Base-by-base conservation (phyloP, 2,888 invertebrate species). In the Sthenelais limicola region DNA sequence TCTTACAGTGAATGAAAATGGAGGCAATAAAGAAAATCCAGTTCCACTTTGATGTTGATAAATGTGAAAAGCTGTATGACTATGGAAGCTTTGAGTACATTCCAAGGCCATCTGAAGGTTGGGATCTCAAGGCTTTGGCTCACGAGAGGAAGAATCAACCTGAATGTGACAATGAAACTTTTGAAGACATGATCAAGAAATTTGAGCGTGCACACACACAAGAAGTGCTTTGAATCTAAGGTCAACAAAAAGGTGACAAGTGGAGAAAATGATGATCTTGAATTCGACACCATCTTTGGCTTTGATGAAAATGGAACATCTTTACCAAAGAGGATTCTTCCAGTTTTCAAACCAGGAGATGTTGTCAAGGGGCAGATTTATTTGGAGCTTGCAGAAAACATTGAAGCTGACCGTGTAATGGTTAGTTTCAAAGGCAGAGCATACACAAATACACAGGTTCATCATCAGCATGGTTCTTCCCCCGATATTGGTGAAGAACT, bases 11-110 rank as follows among this genome's bases (percentile, higher is more conserved):
- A n/a, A n/a, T n/a, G n/a, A n/a, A n/a, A n/a, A n/a, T n/a, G n/a
- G n/a, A n/a, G n/a, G n/a, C n/a, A n/a, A n/a, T n/a, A n/a, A n/a
- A n/a, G n/a, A n/a, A n/a, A n/a, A n/a, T n/a, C n/a, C n/a, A n/a
- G n/a, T n/a, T n/a, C n/a, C n/a, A n/a, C n/a, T n/a, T n/a, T n/a
- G n/a, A n/a, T n/a, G n/a, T n/a, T n/a, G n/a, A n/a, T n/a, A n/a
- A n/a, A n/a, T n/a, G n/a, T n/a, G n/a, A n/a, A n/a, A 43, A 43
- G 43, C 43, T 43, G 43, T 43, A 43, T 18, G 43, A 43, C 43
- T 43, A 43, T 18, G 12, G 43, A 43, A 9, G 43, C 12, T 43
- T 18, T 43, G 12, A 43, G 43, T 43, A 43, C 43, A 43, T 43
- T 18, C 9, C 9, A 18, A 9, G 43, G 9, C 43, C 43, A 43